A percentile compares a stretch with the other conserved stretches of the same genome.
Conservation (phyloP, 2,113 vertebrate genomes). For the Struthidea cinerea region DNA sequence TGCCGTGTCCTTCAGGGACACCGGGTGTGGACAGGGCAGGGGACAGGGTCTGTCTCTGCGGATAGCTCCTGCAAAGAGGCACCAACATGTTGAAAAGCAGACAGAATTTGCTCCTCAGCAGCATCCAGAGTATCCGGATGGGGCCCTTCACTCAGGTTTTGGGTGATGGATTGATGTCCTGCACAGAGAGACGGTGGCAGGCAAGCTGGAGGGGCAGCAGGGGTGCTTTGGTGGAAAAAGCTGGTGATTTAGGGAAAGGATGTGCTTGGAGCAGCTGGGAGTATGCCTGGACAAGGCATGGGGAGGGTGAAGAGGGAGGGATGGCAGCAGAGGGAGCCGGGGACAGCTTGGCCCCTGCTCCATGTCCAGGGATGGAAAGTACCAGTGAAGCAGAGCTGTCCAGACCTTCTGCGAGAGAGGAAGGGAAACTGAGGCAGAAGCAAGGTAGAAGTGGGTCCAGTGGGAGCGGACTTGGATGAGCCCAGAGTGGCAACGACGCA, state of each 20-base stretch:
- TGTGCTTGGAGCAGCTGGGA: neutral
- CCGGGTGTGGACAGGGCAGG: neutral
- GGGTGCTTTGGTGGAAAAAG: neutral
- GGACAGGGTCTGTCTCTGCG: accelerated
- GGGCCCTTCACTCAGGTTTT: neutral
- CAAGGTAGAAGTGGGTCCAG: neutral
- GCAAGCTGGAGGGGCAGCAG: neutral
- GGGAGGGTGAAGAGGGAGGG: neutral
- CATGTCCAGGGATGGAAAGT: neutral
- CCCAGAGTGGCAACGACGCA: accelerated
- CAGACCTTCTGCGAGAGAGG: neutral
- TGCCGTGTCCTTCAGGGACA: neutral
- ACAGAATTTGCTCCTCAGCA: neutral
- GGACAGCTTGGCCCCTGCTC: neutral
- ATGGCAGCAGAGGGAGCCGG: neutral
- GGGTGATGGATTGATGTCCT: neutral
- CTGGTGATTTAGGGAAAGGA: neutral
- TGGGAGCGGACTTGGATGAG: neutral
- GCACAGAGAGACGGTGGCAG: neutral
- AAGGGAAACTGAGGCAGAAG: neutral
- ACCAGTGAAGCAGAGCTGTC: accelerated
- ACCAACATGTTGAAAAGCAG: neutral
- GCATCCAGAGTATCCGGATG: neutral
- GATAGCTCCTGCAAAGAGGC: neutral
- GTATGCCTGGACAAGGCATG: neutral